Evolutionary conservation across 2,113 vertebrate species (phyloP), one percentile per base, ranked within the genome.

Genomic region (Eira barbara): DNA sequence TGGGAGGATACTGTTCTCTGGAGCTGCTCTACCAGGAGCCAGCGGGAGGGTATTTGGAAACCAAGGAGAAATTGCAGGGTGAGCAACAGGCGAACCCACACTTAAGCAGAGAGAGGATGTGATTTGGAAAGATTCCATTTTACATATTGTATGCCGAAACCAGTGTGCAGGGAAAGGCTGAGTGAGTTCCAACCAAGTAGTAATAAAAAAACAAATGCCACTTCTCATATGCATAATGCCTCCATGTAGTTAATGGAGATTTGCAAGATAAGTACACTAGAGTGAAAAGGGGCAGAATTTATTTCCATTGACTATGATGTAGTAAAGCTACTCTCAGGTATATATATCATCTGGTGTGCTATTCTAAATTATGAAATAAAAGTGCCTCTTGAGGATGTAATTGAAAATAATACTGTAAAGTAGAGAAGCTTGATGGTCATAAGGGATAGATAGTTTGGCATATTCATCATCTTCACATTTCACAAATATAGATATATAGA

Each of bases 111-210:
- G 80, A 95, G 86, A 90, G 97, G 96, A 97, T 97, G n/a, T 97
- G 98, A 96, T 95, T 76, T 98, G 97, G 95, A 97, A 97, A 95
- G 65, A 97, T 96, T 98, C 92, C 95, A 97, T 14, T 47, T 97
- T 95, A 85, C 91, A 84, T 65, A 92, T 74, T 81, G 82, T n/a
- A 80, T 96, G 96, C 97, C 97, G 45, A 91, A 95, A 49, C 59
- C 97, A 97, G 59, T 27, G 73, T 29, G 45, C 55, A 89, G 95
- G 85, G 59, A 92, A 92, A 96, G 87, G 94, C 67, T n/a, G 83
- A 97, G 73, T 96, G 86, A 96, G 89, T 94, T 94, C 97, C 93
- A 91, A 96, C 91, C 93, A 96, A 96, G 95, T 86, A 86, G 73
- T 97, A 98, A 97, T 59, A 87, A 95, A 95, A 31, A 97, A 97